Evolutionary conservation across 1,140 invertebrate genomes (phyloP).

Genomic region (Leptopilina clavipes): DNA sequence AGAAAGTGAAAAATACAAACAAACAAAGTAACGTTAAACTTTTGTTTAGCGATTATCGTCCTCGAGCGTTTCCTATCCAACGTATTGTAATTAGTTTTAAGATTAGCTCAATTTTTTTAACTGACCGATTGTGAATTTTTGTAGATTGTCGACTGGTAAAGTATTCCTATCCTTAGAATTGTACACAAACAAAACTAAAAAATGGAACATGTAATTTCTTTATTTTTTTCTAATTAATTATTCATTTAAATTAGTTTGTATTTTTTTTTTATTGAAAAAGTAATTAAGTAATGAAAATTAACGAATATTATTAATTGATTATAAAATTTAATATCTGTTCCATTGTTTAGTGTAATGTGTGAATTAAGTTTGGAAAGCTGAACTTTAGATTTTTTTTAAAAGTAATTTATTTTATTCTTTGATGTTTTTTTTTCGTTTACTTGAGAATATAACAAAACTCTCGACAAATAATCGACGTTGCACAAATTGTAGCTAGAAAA

Average conservation of each 20-base stretch:
- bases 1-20: too few species aligned
- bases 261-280: constrained; percentile 33
- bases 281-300: not conserved
- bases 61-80: constrained; percentile 45
- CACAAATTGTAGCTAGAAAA: constrained; percentile 28
- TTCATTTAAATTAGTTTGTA: not conserved
- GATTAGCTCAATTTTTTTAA: constrained; percentile 72
- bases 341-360: not conserved
- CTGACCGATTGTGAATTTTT: constrained; percentile 61
- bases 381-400: not conserved
- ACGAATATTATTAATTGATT: not conserved
- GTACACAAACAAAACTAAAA: constrained; percentile 45
- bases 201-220: constrained; percentile 4
- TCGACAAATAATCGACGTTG: not conserved
- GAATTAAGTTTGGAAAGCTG: not conserved
- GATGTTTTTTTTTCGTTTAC: not conserved
- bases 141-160: constrained; percentile 60
- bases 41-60: constrained; percentile 44
- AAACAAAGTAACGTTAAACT: constrained; percentile 33
- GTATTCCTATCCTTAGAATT: constrained; percentile 51
- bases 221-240: not conserved
- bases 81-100: constrained; percentile 62
- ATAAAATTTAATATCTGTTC: constrained; percentile 2
- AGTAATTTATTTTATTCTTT: constrained; percentile 7
- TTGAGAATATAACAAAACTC: not conserved